Evolutionary conservation across 2,113 vertebrate genomes (phyloP).

Genomic region (Platysteira castanea): DNA sequence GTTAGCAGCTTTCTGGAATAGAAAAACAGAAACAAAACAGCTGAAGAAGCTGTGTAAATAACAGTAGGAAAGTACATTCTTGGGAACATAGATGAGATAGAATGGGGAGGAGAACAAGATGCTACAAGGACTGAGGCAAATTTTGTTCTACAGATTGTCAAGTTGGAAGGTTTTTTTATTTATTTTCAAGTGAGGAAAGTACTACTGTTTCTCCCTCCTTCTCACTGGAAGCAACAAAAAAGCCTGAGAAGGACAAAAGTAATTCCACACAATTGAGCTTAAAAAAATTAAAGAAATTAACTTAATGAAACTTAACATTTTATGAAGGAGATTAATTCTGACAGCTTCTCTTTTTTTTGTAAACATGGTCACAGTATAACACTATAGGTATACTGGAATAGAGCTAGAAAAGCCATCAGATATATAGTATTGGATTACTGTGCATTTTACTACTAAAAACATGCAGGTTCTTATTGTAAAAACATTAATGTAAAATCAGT

Average conservation of each 20-base stretch:
- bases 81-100: background rate
- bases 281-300: background rate
- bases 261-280: background rate
- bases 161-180: background rate
- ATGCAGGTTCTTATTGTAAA: background rate
- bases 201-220: background rate
- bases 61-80: background rate
- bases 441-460: background rate
- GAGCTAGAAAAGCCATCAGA: background rate
- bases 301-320: background rate
- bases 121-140: background rate
- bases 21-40: slow-evolving; percentile 1
- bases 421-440: background rate
- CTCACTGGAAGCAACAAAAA: background rate
- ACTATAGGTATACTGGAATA: background rate
- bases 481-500: background rate
- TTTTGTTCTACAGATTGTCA: background rate
- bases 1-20: background rate
- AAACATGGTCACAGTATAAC: background rate
- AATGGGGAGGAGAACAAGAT: background rate
- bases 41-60: background rate
- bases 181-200: background rate
- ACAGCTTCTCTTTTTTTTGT: background rate
- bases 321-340: background rate
- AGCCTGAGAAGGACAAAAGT: background rate